Conservation (phyloP, 2,113 vertebrate species). For the Petrocephalus microphthalmus region DNA sequence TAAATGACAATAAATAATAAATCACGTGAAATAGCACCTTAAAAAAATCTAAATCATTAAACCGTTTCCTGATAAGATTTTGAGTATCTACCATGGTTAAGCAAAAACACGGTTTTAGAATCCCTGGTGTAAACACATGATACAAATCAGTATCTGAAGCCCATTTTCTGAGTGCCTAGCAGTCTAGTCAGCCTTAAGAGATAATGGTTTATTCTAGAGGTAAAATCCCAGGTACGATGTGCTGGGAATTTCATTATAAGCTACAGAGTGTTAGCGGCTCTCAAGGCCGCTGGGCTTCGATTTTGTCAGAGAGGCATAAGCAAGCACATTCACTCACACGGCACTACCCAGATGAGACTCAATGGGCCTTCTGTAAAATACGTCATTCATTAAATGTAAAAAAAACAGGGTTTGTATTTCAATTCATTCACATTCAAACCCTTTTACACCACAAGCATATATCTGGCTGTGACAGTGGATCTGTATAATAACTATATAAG, state of each 20-base stretch:
- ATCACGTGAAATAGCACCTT: background rate
- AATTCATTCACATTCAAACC: background rate
- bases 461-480: background rate
- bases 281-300: background rate
- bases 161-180: background rate
- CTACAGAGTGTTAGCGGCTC: background rate
- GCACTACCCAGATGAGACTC: background rate
- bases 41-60: background rate
- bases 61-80: background rate
- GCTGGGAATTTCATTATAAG: background rate
- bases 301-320: background rate
- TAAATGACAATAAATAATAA: background rate
- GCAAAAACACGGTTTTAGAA: background rate
- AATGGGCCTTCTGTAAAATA: background rate
- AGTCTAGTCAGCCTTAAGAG: background rate
- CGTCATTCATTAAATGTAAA: background rate
- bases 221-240: background rate
- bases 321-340: background rate
- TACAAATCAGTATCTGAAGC: background rate
- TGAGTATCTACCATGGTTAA: background rate
- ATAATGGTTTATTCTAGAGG: background rate
- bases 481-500: background rate
- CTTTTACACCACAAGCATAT: background rate
- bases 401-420: background rate
- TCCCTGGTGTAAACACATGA: background rate